These are phyloP conservation scores for Gnatocerus cornutus DNA, from an alignment of 2,888 invertebrate genomes.

Conservation along the genomic window DNA sequence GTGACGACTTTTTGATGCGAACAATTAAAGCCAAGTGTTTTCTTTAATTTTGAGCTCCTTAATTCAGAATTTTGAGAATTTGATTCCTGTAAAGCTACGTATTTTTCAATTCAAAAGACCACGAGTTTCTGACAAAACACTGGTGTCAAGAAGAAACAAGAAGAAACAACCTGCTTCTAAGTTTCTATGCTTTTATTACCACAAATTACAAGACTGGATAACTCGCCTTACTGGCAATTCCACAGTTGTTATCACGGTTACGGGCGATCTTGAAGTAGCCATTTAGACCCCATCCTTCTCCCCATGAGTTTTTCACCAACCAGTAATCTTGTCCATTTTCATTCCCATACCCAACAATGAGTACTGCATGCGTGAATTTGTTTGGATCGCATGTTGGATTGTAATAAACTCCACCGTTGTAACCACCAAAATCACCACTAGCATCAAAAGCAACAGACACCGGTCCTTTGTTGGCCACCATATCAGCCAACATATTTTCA, in stretches of 20 bases:
- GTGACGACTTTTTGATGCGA: too few relatives aligned
- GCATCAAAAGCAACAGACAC: conserved; percentile 92
- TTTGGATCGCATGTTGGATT: conserved; percentile 79
- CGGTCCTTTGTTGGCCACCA: conserved; percentile 89
- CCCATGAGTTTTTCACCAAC: conserved; percentile 81
- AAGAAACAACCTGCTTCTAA: too few relatives aligned
- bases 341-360: conserved; percentile 83
- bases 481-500: conserved; percentile 79
- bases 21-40: too few relatives aligned
- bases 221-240: conserved; percentile 84
- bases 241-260: conserved; percentile 81
- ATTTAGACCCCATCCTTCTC: conserved; percentile 64
- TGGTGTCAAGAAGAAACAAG: too few relatives aligned
- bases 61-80: too few relatives aligned
- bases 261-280: conserved; percentile 62
- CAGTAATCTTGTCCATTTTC: conserved; percentile 76
- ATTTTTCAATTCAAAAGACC: too few relatives aligned
- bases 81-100: too few relatives aligned
- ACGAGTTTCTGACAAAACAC: too few relatives aligned
- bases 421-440: conserved; percentile 81
- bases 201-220: conserved; percentile 74
- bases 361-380: conserved; percentile 85
- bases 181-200: not conserved
- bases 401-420: conserved; percentile 82
- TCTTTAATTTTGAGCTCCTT: too few relatives aligned